These are phyloP conservation scores for Lumbricus terrestris DNA, from an alignment of 2,888 invertebrate species.

Conservation along the genomic window DNA sequence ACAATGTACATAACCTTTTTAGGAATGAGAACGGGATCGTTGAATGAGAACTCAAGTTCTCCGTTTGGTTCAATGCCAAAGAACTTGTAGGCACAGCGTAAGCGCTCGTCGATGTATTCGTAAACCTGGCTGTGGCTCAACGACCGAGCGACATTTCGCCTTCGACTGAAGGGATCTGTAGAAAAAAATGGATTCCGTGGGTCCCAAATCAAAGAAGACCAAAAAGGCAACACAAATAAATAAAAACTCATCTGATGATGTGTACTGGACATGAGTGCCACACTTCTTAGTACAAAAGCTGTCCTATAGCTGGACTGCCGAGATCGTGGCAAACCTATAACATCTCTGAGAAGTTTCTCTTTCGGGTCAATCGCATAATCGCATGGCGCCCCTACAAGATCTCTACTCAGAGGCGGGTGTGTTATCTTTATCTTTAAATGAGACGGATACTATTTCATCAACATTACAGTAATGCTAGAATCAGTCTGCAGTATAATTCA, in stretches of 20 bases:
- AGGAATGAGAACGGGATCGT: not conserved
- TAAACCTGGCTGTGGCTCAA: conserved; percentile 59
- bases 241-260: not conserved
- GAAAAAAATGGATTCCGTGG: conserved; percentile 25
- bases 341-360: not conserved
- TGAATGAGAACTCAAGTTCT: not conserved
- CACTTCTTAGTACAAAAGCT: not conserved
- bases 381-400: no score
- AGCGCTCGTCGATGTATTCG: conserved; percentile 61
- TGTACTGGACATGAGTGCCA: not conserved
- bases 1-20: not conserved
- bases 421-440: no score
- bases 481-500: no score
- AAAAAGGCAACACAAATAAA: not conserved
- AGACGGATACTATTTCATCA: no score
- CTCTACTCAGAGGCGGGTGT: no score
- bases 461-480: no score
- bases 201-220: not conserved
- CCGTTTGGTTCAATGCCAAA: conserved; percentile 51
- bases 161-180: conserved; percentile 62
- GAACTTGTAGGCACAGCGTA: conserved; percentile 61
- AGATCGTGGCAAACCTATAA: not conserved
- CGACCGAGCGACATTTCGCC: conserved; percentile 61
- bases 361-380: no score
- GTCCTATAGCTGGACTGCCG: not conserved